A percentile compares a stretch with the other conserved stretches of the same genome.
phyloP scores from a whole-genome alignment of 2,888 invertebrate genomes.

The Drosophila paranaensis region DNA sequence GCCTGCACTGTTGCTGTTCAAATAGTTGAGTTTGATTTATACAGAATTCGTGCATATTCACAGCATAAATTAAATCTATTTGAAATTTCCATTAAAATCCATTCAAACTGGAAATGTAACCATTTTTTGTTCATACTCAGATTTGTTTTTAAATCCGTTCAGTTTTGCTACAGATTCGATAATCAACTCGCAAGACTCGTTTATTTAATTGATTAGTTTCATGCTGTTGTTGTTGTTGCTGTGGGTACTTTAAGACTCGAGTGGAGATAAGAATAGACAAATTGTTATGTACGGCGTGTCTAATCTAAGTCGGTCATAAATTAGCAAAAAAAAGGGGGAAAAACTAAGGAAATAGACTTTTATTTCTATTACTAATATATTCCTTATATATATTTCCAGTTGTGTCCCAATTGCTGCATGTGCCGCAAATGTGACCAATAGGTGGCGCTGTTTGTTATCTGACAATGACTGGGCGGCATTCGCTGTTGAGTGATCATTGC shows the following conservation, averaged over 20 bases:
- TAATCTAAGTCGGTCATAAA: slow-evolving; percentile 25
- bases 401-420: background rate
- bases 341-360: background rate
- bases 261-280: slow-evolving; percentile 45
- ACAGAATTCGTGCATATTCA: background rate
- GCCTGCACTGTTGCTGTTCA: background rate
- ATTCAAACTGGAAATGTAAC: slow-evolving; percentile 4
- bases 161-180: background rate
- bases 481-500: slow-evolving; percentile 1
- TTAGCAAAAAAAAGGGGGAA: background rate
- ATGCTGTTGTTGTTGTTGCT: background rate
- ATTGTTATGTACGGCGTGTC: slow-evolving; percentile 16
- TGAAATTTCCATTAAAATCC: background rate
- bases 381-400: slow-evolving; percentile 28
- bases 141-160: slow-evolving; percentile 1
- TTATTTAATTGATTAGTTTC: slow-evolving; percentile 25
- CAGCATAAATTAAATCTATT: background rate
- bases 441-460: slow-evolving; percentile 23
- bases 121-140: background rate
- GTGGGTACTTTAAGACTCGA: background rate
- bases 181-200: slow-evolving; percentile 14
- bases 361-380: slow-evolving; percentile 3
- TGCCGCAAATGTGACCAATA: slow-evolving; percentile 8
- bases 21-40: background rate
- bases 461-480: slow-evolving; percentile 40